Conservation (phyloP, 1,140 invertebrate species). For the Dendrolimus punctatus region DNA sequence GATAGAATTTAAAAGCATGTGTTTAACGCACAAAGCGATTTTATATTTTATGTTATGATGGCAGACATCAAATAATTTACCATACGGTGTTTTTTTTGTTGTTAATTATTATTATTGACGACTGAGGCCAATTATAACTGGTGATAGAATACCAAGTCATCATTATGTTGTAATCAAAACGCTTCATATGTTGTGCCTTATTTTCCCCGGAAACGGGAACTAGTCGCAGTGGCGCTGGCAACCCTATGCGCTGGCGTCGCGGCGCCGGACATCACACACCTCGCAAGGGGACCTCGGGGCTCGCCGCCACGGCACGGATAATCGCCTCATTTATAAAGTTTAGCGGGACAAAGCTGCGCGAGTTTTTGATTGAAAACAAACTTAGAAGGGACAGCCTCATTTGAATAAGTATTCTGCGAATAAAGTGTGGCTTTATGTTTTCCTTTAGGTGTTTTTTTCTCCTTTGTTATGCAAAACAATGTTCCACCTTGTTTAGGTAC, state of each 20-base stretch:
- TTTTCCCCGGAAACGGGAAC: too few species aligned
- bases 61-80: too few species aligned
- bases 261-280: constrained; percentile 30
- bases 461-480: constrained; percentile 71
- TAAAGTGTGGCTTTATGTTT: constrained; percentile 72
- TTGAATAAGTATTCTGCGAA: constrained; percentile 72
- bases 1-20: too few species aligned
- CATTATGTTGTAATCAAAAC: too few species aligned
- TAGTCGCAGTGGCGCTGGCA: neutral
- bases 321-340: constrained; percentile 71
- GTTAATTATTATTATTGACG: too few species aligned
- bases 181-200: too few species aligned
- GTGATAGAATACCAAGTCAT: too few species aligned
- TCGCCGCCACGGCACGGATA: constrained; percentile 42
- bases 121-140: too few species aligned
- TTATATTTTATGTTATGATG: too few species aligned
- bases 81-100: too few species aligned
- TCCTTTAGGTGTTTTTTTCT: constrained; percentile 69
- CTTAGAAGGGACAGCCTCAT: constrained; percentile 70
- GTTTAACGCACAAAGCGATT: too few species aligned
- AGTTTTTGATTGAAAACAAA: constrained; percentile 72
- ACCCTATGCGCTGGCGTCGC: constrained; percentile 11
- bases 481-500: constrained; percentile 71
- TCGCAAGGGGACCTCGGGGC: constrained; percentile 23
- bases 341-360: constrained; percentile 63